Evolutionary conservation across 2,113 vertebrate genomes (phyloP).

Genomic region (Chaetura pelagica): DNA sequence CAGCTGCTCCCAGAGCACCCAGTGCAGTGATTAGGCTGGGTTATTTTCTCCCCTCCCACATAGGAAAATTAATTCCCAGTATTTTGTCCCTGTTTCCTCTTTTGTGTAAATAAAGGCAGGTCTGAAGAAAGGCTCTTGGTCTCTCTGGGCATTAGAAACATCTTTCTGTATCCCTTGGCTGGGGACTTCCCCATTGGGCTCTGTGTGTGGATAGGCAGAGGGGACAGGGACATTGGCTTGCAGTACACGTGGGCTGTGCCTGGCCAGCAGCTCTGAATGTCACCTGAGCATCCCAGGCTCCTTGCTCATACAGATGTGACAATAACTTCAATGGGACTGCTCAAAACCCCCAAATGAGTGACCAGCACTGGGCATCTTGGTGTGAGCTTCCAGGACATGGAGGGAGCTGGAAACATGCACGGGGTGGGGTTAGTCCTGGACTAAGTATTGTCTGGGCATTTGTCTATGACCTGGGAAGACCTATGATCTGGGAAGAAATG

Average conservation of each 20-base stretch:
- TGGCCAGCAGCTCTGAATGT: neutral
- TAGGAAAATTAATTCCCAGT: neutral
- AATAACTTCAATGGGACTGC: neutral
- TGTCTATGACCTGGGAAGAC: neutral
- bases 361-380: neutral
- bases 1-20: neutral
- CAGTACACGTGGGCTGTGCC: neutral
- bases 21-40: neutral
- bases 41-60: neutral
- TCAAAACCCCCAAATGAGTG: neutral
- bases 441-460: neutral
- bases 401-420: neutral
- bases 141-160: neutral
- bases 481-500: neutral
- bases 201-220: neutral
- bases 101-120: neutral
- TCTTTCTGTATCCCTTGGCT: neutral
- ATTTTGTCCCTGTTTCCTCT: neutral
- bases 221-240: neutral
- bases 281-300: neutral
- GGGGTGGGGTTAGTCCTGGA: neutral
- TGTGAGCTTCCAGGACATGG: neutral
- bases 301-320: accelerated
- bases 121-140: neutral
- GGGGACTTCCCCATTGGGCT: neutral